Percentiles rank a stretch among this genome's conserved stretches.
phyloP scores from a whole-genome alignment of 2,888 invertebrate genomes.

The Chrysopilus asiliformis region DNA sequence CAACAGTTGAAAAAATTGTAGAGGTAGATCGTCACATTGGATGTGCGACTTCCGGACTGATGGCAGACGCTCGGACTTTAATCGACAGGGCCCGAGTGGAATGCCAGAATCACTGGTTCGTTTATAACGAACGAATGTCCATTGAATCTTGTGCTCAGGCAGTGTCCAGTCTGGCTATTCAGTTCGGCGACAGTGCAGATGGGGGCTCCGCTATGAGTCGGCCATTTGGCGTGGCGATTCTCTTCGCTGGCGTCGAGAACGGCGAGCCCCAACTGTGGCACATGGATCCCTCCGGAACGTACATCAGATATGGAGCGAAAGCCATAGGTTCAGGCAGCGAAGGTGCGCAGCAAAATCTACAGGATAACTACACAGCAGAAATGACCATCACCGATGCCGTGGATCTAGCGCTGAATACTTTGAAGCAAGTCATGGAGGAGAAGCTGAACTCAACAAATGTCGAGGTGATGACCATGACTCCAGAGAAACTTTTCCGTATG shows the following conservation, averaged over 20 bases:
- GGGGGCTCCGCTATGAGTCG: slow-evolving; percentile 90
- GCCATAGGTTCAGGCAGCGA: slow-evolving; percentile 99
- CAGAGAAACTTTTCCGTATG: slow-evolving; percentile 73
- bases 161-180: slow-evolving; percentile 96
- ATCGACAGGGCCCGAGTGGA: slow-evolving; percentile 92
- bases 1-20: slow-evolving; percentile 96
- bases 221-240: slow-evolving; percentile 96
- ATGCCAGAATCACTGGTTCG: slow-evolving; percentile 97
- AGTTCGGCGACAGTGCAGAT: slow-evolving; percentile 97
- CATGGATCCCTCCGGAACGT: slow-evolving; percentile 98
- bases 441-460: slow-evolving; percentile 94
- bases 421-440: slow-evolving; percentile 99
- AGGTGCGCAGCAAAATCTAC: slow-evolving; percentile 91
- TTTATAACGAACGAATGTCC: slow-evolving; percentile 90
- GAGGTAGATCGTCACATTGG: slow-evolving; percentile 97
- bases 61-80: slow-evolving; percentile 93
- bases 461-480: slow-evolving; percentile 91
- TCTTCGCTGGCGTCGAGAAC: slow-evolving; percentile 86
- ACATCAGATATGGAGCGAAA: slow-evolving; percentile 95
- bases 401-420: slow-evolving; percentile 76
- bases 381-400: slow-evolving; percentile 91
- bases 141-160: slow-evolving; percentile 98
- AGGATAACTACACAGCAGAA: slow-evolving; percentile 62
- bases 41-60: slow-evolving; percentile 93
- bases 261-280: slow-evolving; percentile 92